Evolutionary conservation across 2,888 invertebrate genomes (phyloP).

Genomic region (Hypsopygia costalis): DNA sequence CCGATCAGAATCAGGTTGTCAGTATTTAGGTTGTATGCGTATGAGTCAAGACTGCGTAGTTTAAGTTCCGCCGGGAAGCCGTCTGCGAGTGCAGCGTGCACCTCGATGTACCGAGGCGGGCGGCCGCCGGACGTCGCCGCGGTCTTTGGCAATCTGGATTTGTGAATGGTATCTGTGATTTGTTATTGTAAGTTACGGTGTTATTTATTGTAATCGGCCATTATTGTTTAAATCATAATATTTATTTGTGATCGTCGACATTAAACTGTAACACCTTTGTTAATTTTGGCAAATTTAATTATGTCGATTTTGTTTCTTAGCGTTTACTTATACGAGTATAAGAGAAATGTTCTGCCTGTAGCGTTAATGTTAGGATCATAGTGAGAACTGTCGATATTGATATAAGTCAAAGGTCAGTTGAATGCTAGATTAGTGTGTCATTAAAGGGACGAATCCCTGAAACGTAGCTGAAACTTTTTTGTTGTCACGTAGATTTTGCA

Average conservation of each 20-base stretch:
- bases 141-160: constrained; percentile 28
- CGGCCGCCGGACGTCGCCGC: too few species aligned
- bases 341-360: constrained; percentile 4
- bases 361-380: constrained; percentile 19
- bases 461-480: constrained; percentile 32
- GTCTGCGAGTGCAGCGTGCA: background rate
- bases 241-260: constrained; percentile 27
- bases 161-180: constrained; percentile 73
- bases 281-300: background rate
- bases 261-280: constrained; percentile 11
- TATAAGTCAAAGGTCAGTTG: constrained; percentile 35
- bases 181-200: constrained; percentile 59
- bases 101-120: too few species aligned
- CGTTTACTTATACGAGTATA: too few species aligned
- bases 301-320: background rate
- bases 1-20: constrained; percentile 21
- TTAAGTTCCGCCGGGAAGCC: constrained; percentile 35
- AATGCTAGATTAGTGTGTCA: constrained; percentile 5
- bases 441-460: constrained; percentile 4
- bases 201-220: constrained; percentile 49
- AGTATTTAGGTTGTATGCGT: constrained; percentile 58
- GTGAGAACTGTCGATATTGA: constrained; percentile 51
- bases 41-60: constrained; percentile 70
- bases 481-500: constrained; percentile 47
- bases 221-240: constrained; percentile 23